Evolutionary conservation across 2,888 invertebrate genomes (phyloP), one percentile per base, ranked within the genome.

Genomic region (Dorcus parallelipipedus): DNA sequence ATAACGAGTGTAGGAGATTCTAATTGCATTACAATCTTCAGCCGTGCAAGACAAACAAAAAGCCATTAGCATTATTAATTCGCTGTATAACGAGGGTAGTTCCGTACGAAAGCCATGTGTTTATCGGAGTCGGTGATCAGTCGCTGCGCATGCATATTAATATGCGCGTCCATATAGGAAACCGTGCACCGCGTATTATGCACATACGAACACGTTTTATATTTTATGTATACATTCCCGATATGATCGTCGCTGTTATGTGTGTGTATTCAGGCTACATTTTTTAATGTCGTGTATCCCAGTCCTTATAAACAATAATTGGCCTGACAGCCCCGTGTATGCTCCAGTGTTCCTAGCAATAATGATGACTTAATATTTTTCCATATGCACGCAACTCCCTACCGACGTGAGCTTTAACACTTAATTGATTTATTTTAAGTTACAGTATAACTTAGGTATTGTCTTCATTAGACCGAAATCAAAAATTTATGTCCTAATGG

Each of bases 141-240:
- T 63, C 63, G 55, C 57, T 64, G 54, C 42, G 59, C 63, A 67
- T 67, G 62, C 64, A 63, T 64, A 68, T 67, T 66, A 66, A 67
- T 66, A 66, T 60, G 60, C 26, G 26, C 60, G 58, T 56, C 55
- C 58, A 60, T 20, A 20, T 64, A 59, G 63, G 64, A 65, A 64
- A 67, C 64, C 59, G 62, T 57, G 65, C 64, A 66, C 66, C 63
- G 64, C 64, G 64, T 66, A 67, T 68, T 68, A 69, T 67, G 64
- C 65, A 67, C 64, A 66, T 63, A 62, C 56, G 64, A 63, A 67
- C 66, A 65, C 59, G 66, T 65, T 67, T 66, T 66, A 65, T 66
- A 64, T 66, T 67, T 67, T 67, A 66, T 67, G 64, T 62, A 61
- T 60, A 58, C 53, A 52, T 58, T 49, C 38, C 41, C 41, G 67